phyloP scores from a whole-genome alignment of 2,797 vertebrate genomes.

The Diglossa cyanea region DNA sequence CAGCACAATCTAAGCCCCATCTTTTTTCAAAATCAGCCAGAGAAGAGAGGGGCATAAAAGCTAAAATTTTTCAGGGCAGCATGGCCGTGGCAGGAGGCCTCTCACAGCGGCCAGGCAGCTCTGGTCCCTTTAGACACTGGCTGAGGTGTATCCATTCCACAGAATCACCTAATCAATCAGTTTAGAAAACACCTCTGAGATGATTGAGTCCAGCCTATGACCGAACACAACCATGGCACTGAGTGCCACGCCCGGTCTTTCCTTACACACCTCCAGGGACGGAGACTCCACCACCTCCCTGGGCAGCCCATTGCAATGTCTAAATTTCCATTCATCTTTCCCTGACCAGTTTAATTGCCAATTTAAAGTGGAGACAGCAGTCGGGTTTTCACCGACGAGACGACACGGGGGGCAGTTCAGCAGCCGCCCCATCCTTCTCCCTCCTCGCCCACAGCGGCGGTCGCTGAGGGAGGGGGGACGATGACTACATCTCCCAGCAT shows the following conservation, averaged over 20 bases:
- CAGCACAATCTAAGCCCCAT: no score
- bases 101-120: rapidly evolving
- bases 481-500: background rate
- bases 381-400: rapidly evolving
- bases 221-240: background rate
- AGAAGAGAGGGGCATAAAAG: background rate
- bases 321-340: background rate
- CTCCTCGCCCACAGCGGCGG: background rate
- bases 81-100: rapidly evolving
- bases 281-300: background rate
- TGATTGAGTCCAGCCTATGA: background rate
- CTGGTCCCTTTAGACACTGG: background rate
- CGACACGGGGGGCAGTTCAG: rapidly evolving
- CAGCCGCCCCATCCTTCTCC: rapidly evolving
- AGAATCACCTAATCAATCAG: background rate
- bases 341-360: background rate
- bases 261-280: background rate
- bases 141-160: background rate
- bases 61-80: rapidly evolving
- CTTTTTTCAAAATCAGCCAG: background rate
- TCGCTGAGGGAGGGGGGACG: rapidly evolving
- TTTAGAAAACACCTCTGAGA: background rate
- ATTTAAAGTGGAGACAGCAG: background rate
- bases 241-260: background rate
- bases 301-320: background rate